phyloP scores from a whole-genome alignment of 2,888 invertebrate species.

The Dermolepida albohirtum region DNA sequence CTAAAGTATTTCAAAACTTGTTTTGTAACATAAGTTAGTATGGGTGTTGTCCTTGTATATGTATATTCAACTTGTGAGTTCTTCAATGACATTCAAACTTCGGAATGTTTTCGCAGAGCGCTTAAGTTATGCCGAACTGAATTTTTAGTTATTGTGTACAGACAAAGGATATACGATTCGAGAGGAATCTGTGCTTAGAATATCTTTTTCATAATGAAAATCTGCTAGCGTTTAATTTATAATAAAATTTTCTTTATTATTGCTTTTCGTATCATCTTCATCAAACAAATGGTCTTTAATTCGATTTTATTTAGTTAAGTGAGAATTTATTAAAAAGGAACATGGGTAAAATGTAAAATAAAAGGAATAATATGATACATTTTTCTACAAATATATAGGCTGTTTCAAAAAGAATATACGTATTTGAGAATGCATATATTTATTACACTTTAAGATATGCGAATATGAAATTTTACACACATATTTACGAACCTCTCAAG shows the following conservation, averaged over 20 bases:
- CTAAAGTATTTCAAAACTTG: constrained; percentile 48
- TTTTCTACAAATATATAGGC: too few relatives aligned
- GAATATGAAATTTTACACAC: too few relatives aligned
- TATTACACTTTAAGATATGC: too few relatives aligned
- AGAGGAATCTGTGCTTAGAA: not conserved
- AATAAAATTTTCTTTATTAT: not conserved
- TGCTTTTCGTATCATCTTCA: too few relatives aligned
- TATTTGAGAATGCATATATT: too few relatives aligned
- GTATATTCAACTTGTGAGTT: constrained; percentile 49
- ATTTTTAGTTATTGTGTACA: constrained; percentile 38
- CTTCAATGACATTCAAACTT: constrained; percentile 48
- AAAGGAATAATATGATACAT: too few relatives aligned
- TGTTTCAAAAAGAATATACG: too few relatives aligned
- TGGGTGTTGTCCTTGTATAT: constrained; percentile 45
- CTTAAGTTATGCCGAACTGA: constrained; percentile 38
- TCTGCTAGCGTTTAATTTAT: not conserved
- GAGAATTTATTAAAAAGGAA: too few relatives aligned
- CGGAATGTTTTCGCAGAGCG: constrained; percentile 39
- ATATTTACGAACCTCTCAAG: too few relatives aligned
- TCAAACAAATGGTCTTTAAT: too few relatives aligned
- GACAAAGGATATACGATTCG: constrained; percentile 6
- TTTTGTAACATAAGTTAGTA: constrained; percentile 47
- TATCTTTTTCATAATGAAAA: not conserved
- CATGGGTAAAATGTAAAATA: too few relatives aligned
- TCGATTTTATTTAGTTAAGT: too few relatives aligned